A percentile compares a stretch with the other conserved stretches of the same genome.
Evolutionary conservation across 2,113 vertebrate genomes (phyloP).

Genomic region (Chitala chitala): DNA sequence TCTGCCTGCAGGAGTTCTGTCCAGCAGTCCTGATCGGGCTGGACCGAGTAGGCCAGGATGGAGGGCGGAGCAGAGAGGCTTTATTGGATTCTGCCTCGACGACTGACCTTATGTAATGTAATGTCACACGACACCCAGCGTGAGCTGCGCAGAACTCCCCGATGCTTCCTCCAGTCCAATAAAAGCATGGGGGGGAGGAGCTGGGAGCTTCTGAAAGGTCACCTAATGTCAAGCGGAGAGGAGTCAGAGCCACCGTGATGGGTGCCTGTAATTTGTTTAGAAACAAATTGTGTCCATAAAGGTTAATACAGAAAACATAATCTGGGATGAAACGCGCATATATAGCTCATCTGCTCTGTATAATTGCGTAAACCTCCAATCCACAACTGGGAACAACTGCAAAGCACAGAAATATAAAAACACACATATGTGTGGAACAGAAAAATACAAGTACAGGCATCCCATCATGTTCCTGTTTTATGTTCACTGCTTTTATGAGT

Average conservation of each 20-base stretch:
- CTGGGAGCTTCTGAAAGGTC: slow-evolving; percentile 56
- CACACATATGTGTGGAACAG: neutral
- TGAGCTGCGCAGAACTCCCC: slow-evolving; percentile 46
- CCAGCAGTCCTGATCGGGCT: neutral
- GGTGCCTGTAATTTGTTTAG: slow-evolving; percentile 33
- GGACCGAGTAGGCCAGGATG: neutral
- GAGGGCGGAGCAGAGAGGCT: slow-evolving; percentile 2
- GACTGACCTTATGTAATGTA: slow-evolving; percentile 59
- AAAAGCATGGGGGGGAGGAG: slow-evolving; percentile 44
- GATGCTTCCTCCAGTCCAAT: slow-evolving; percentile 39
- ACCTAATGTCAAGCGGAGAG: slow-evolving; percentile 51
- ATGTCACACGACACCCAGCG: slow-evolving; percentile 43
- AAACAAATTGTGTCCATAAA: slow-evolving; percentile 30
- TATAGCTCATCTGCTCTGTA: neutral
- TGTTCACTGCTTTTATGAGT: no score
- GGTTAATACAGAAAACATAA: slow-evolving; percentile 12
- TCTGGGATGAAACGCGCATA: neutral
- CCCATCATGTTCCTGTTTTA: no score
- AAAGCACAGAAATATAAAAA: neutral
- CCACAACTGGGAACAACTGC: neutral
- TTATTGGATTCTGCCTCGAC: slow-evolving; percentile 41
- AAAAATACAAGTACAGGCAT: no score
- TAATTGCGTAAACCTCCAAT: neutral
- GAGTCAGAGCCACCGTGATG: slow-evolving; percentile 49
- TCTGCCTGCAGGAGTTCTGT: no score